Percentiles rank a stretch among this genome's conserved stretches.
Conservation (phyloP, 2,888 invertebrate species). For the Anagyrus pseudococci region DNA sequence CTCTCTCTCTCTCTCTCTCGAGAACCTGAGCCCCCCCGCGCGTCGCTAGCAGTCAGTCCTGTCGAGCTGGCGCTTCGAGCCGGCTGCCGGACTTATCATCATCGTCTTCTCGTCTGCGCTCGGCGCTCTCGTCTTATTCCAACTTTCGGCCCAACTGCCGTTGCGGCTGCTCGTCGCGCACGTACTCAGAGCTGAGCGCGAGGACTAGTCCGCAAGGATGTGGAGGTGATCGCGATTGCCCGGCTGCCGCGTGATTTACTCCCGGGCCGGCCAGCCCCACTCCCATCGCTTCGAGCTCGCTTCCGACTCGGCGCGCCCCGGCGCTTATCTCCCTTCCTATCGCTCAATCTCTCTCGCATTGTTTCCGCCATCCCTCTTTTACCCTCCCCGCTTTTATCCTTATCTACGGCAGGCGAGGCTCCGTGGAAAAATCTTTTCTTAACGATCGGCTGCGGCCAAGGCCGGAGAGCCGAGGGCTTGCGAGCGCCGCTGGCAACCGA, state of each 20-base stretch:
- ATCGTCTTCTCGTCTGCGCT: too few relatives aligned
- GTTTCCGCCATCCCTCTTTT: neutral
- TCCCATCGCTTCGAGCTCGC: neutral
- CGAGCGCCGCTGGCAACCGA: too few relatives aligned
- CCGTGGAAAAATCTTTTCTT: constrained; percentile 11
- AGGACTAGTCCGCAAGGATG: too few relatives aligned
- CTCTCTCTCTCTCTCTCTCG: too few relatives aligned
- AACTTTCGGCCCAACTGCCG: too few relatives aligned
- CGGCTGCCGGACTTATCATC: neutral
- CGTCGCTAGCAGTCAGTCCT: too few relatives aligned
- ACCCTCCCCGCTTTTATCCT: neutral
- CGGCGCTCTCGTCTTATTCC: too few relatives aligned
- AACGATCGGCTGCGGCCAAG: constrained; percentile 2
- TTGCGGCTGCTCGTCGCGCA: too few relatives aligned
- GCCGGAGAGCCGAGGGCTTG: too few relatives aligned
- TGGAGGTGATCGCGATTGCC: neutral
- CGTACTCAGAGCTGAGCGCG: too few relatives aligned
- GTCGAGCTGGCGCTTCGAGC: constrained; percentile 2
- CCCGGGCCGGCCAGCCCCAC: constrained; percentile 16
- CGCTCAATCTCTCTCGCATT: constrained; percentile 6
- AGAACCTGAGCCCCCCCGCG: too few relatives aligned
- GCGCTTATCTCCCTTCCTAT: neutral
- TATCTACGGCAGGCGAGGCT: neutral
- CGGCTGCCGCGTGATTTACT: neutral
- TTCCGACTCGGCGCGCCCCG: neutral